These are phyloP conservation scores for Oryzias sinensis DNA, from an alignment of 2,797 vertebrate species.

Conservation along the genomic window DNA sequence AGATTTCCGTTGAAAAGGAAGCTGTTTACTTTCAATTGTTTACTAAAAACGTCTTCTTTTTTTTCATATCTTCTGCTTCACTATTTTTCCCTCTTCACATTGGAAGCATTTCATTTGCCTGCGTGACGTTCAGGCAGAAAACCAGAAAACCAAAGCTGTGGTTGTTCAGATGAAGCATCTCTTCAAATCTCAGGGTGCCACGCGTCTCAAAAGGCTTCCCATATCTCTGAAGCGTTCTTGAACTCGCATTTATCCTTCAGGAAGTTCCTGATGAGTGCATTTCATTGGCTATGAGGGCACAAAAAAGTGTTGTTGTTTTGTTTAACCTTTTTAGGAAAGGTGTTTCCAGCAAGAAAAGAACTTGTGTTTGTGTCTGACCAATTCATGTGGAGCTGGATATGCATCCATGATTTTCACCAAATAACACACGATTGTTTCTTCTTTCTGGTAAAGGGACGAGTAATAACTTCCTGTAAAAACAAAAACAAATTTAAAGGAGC, in stretches of 20 bases:
- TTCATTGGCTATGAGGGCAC: too few relatives aligned
- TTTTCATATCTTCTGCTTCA: too few relatives aligned
- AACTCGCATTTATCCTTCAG: constrained; percentile 57
- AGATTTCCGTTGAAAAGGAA: too few relatives aligned
- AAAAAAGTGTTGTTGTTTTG: too few relatives aligned
- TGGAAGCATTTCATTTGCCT: too few relatives aligned
- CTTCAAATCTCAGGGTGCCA: constrained; percentile 38
- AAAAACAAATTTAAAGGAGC: background rate
- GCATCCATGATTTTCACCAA: background rate
- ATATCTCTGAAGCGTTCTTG: constrained; percentile 53
- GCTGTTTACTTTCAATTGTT: too few relatives aligned
- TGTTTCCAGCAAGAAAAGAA: background rate
- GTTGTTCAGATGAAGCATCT: constrained; percentile 22
- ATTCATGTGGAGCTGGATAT: constrained; percentile 1
- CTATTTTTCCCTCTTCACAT: too few relatives aligned
- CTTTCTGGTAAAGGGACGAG: background rate
- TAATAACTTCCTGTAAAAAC: too few relatives aligned
- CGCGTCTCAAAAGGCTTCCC: constrained; percentile 24
- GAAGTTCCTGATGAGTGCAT: background rate
- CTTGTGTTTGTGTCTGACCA: background rate
- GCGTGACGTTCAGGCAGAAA: constrained; percentile 4
- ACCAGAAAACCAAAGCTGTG: background rate
- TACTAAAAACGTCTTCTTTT: too few relatives aligned
- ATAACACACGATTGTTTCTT: too few relatives aligned
- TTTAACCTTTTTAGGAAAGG: background rate